Evolutionary conservation across 2,888 invertebrate species (phyloP).

Genomic region (Scaptomyza polygonia): DNA sequence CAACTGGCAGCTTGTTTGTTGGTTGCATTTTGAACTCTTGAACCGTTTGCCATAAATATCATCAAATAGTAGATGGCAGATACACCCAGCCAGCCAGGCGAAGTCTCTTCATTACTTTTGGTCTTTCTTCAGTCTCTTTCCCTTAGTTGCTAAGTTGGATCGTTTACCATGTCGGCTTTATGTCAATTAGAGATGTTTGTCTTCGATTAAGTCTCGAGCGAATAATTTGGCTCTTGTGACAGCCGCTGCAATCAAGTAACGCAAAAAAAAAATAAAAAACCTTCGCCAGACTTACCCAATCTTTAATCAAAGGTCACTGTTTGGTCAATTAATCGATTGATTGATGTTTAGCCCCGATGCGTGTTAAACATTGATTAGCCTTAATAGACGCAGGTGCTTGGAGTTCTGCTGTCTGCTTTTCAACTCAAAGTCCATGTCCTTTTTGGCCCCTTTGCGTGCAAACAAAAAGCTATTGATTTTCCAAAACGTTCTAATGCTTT

Average conservation of each 20-base stretch:
- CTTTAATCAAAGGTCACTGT: conserved; percentile 5
- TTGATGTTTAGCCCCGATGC: conserved; percentile 53
- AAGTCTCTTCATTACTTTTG: conserved; percentile 40
- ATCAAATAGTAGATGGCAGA: conserved; percentile 72
- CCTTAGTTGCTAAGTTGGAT: conserved; percentile 37
- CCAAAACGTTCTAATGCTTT: conserved; percentile 21
- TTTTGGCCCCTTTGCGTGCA: conserved; percentile 25
- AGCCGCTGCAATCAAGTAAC: conserved; percentile 35
- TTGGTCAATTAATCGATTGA: conserved; percentile 55
- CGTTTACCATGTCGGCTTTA: conserved; percentile 76
- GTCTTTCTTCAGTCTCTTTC: too few species aligned
- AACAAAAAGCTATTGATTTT: conserved; percentile 36
- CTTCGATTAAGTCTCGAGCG: conserved; percentile 68
- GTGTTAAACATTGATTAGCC: conserved; percentile 71
- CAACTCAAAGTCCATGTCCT: not conserved
- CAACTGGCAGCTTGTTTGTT: conserved; percentile 33
- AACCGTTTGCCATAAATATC: conserved; percentile 73
- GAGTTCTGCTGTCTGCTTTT: conserved; percentile 26
- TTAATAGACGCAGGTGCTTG: conserved; percentile 53
- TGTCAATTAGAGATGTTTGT: conserved; percentile 77
- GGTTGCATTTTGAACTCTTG: conserved; percentile 67
- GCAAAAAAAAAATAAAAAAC: too few species aligned
- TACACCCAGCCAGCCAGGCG: conserved; percentile 37
- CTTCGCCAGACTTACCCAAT: not conserved
- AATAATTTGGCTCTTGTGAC: conserved; percentile 74